Conservation (phyloP, 2,797 vertebrate species). For the Syndactyla subalaris region DNA sequence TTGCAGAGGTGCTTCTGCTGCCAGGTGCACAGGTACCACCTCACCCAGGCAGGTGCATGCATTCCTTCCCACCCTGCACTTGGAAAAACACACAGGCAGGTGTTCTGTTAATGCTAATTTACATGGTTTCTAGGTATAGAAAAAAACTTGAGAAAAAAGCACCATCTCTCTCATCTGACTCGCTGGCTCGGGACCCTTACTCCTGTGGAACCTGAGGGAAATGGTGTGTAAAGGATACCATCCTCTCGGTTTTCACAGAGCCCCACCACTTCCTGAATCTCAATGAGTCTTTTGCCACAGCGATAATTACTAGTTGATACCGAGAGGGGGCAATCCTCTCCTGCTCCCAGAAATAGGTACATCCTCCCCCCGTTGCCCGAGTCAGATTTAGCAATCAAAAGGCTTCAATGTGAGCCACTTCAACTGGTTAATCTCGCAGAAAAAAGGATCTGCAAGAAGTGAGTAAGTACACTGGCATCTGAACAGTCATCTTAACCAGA, state of each 20-base stretch:
- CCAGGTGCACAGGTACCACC: background rate
- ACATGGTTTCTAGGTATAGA: background rate
- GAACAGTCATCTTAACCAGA: background rate
- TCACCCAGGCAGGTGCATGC: background rate
- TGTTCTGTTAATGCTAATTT: slow-evolving; percentile 53
- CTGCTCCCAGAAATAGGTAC: background rate
- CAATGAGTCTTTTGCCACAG: background rate
- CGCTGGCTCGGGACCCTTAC: background rate
- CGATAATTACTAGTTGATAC: background rate
- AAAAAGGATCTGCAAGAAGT: background rate
- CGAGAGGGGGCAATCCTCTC: background rate
- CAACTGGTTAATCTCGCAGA: background rate
- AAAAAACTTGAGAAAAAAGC: background rate
- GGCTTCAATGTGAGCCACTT: slow-evolving; percentile 57
- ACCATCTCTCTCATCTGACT: slow-evolving; percentile 4
- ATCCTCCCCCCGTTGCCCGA: background rate
- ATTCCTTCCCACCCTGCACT: background rate
- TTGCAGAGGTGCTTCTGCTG: background rate
- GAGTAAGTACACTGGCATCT: background rate
- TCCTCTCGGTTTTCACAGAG: background rate
- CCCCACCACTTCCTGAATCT: background rate
- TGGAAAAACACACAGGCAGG: background rate
- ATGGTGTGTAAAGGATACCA: background rate
- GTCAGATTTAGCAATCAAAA: background rate
- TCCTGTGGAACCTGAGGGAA: background rate